Evolutionary conservation across 2,113 vertebrate genomes (phyloP), one percentile per base, ranked within the genome.

Genomic region (Paramisgurnus dabryanus): DNA sequence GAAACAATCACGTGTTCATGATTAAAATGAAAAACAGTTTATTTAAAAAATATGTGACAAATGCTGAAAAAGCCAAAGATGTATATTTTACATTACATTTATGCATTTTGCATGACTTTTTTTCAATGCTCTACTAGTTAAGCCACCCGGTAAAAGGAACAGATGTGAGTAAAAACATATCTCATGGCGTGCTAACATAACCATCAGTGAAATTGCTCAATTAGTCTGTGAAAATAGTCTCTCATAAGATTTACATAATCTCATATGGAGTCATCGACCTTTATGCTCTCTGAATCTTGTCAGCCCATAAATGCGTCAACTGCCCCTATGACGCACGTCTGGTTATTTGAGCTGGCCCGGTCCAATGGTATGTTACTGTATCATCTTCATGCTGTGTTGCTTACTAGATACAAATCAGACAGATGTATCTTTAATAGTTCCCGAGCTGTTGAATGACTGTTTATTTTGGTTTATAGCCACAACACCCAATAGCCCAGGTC

Each of bases 311-410:
- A 11, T 22, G 11, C 50, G 55, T 12, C 27, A 64, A 50, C 43
- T 49, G 67, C 66, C 72, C 60, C 34, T n/a, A 57, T 85, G 78
- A 86, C 79, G 79, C 66, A 78, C 60, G 45, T 79, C 39, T 50
- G n/a, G 67, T 71, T 82, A 76, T 85, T 81, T 83, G 81, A 87
- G 45, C 70, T 71, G 27, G 82, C 71, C 27, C n/a, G 47, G 63
- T 55, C 69, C 27, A 64, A 3, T 13, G 40, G 50, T 55, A 13
- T 41, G 43, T n/a, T 58, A 6, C n/a, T 18, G 6, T 58, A 58
- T 58, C 39, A 40, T 55, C 27, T 27, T 58, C 55, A 10, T 41
- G 68, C 60, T 45, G 68, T 57, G 27, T 7, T 15, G 11, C 53
- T 79, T 41, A 57, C 63, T 17, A 60, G 4, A 50, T 53, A 63